These are phyloP conservation scores for Marmota monax DNA, from an alignment of 2,113 vertebrate species.

Conservation along the genomic window DNA sequence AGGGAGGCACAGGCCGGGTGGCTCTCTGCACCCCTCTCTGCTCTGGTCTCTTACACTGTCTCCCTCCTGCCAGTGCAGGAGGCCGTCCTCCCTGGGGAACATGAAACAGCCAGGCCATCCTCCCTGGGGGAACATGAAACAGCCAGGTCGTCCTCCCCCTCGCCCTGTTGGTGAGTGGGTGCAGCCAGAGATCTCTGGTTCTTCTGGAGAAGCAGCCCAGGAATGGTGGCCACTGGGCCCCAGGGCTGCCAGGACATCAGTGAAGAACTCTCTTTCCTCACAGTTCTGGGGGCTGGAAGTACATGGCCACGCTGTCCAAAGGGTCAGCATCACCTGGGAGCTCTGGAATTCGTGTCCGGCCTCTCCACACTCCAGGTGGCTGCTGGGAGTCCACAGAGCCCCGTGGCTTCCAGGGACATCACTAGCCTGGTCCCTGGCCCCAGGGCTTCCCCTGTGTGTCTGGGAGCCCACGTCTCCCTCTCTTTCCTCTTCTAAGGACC, in stretches of 20 bases:
- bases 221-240: no score
- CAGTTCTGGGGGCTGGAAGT: neutral
- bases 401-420: no score
- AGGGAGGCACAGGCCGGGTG: neutral
- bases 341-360: accelerated
- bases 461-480: neutral
- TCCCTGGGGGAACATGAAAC: neutral
- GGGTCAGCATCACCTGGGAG: neutral
- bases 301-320: no score
- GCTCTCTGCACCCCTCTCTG: neutral
- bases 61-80: neutral
- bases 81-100: no score
- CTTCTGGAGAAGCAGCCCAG: neutral
- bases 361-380: neutral
- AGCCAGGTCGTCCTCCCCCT: no score
- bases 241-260: neutral
- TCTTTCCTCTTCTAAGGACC: neutral
- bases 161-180: neutral
- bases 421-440: no score
- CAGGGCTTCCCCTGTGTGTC: accelerated
- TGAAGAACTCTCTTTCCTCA: neutral
- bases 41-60: no score
- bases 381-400: no score
- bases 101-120: no score
- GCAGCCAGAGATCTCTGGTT: no score